These are phyloP conservation scores for Pterocles orientalis DNA, from an alignment of 2,113 vertebrate genomes.

Conservation along the genomic window DNA sequence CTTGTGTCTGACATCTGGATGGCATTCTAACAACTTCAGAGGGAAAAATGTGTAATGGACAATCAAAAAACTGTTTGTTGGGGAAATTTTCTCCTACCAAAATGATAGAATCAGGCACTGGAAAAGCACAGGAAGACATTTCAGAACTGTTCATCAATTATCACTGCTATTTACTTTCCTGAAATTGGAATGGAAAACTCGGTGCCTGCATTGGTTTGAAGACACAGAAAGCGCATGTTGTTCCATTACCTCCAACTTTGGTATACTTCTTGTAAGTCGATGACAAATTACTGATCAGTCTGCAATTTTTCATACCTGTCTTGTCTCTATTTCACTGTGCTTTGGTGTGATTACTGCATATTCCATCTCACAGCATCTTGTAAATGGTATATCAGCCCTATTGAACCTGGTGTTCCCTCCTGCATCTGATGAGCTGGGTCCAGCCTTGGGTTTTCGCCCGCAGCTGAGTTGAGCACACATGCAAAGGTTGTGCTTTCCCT, in stretches of 20 bases:
- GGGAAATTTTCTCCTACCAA: constrained; percentile 6
- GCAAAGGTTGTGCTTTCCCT: background rate
- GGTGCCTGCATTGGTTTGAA: background rate
- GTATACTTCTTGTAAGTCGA: background rate
- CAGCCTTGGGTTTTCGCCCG: background rate
- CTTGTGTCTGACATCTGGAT: background rate
- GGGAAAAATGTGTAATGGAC: background rate
- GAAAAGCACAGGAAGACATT: background rate
- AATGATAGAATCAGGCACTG: background rate
- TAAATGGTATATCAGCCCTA: constrained; percentile 2
- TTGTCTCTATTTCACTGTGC: background rate
- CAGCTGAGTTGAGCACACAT: background rate
- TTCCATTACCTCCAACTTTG: background rate
- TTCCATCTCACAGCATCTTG: background rate
- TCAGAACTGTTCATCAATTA: constrained; percentile 35
- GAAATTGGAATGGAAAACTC: background rate
- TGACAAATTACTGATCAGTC: constrained; percentile 2
- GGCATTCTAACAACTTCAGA: background rate
- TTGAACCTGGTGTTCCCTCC: background rate
- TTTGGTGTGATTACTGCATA: background rate
- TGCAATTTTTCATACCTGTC: background rate
- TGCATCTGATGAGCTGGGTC: background rate
- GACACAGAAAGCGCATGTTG: background rate
- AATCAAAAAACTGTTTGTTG: constrained; percentile 21
- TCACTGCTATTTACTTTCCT: background rate